Evolutionary conservation across 2,113 vertebrate genomes (phyloP).

Genomic region (Ageneiosus marmoratus): DNA sequence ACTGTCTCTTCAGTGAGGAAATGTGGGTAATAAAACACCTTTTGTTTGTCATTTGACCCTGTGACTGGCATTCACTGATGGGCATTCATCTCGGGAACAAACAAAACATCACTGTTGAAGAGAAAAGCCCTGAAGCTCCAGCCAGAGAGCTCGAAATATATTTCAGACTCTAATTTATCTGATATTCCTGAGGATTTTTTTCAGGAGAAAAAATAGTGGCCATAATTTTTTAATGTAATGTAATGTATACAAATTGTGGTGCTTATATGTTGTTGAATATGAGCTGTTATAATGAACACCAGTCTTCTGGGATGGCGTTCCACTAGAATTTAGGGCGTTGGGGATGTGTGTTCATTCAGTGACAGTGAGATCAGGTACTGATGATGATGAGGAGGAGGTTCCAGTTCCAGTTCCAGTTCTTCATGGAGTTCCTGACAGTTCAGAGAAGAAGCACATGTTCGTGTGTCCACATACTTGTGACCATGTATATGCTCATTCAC

Average conservation of each 20-base stretch:
- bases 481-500: background rate
- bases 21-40: constrained; percentile 43
- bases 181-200: background rate
- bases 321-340: background rate
- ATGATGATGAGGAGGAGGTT: too few relatives aligned
- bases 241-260: background rate
- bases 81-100: constrained; percentile 58
- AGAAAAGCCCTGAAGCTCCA: constrained; percentile 38
- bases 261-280: too few relatives aligned
- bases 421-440: background rate
- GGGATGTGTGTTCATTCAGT: too few relatives aligned
- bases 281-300: too few relatives aligned
- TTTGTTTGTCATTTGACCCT: constrained; percentile 54
- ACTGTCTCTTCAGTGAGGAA: constrained; percentile 14
- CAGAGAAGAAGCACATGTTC: background rate
- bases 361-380: too few relatives aligned
- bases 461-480: background rate
- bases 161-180: too few relatives aligned
- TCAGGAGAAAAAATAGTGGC: background rate
- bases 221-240: background rate
- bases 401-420: too few relatives aligned
- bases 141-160: too few relatives aligned
- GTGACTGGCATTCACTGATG: constrained; percentile 51
- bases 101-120: constrained; percentile 46
- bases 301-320: background rate